Evolutionary conservation across 2,797 vertebrate genomes (phyloP).

Genomic region (Peromyscus nudipes): DNA sequence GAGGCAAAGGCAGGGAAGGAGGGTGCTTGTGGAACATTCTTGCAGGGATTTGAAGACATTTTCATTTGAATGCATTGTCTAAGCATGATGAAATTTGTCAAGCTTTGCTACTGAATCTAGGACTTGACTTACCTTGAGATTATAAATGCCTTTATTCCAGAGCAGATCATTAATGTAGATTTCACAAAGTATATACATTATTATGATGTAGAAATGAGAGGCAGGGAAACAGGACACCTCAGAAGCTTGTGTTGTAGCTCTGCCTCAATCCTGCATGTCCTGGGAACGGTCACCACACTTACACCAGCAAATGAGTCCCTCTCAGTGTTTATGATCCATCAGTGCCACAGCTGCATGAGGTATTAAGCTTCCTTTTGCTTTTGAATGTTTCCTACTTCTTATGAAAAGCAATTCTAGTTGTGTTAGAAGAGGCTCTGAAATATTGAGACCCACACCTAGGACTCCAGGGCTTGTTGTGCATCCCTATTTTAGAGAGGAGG

Average conservation of each 20-base stretch:
- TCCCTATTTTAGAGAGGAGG: background rate
- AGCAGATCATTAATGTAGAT: background rate
- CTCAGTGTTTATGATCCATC: background rate
- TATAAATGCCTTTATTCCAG: background rate
- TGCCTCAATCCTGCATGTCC: background rate
- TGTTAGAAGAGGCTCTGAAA: background rate
- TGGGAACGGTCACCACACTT: background rate
- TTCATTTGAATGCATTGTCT: slow-evolving; percentile 13
- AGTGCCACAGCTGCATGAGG: background rate
- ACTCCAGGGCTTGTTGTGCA: background rate
- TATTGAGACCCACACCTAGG: slow-evolving; percentile 2
- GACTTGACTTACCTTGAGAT: background rate
- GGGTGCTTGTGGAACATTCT: background rate
- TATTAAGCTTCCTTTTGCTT: background rate
- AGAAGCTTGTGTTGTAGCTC: background rate
- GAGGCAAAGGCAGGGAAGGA: slow-evolving; percentile 36
- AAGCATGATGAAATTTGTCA: background rate
- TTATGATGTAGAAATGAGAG: background rate
- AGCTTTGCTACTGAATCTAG: background rate
- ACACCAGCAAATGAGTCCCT: background rate
- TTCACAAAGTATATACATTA: background rate
- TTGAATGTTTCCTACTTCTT: background rate
- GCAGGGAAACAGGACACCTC: background rate
- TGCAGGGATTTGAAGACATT: slow-evolving; percentile 8
- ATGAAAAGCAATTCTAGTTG: background rate